A percentile compares a stretch with the other conserved stretches of the same genome.
These are phyloP conservation scores for Microtus oregoni DNA, from an alignment of 2,113 vertebrate genomes.

Conservation along the genomic window DNA sequence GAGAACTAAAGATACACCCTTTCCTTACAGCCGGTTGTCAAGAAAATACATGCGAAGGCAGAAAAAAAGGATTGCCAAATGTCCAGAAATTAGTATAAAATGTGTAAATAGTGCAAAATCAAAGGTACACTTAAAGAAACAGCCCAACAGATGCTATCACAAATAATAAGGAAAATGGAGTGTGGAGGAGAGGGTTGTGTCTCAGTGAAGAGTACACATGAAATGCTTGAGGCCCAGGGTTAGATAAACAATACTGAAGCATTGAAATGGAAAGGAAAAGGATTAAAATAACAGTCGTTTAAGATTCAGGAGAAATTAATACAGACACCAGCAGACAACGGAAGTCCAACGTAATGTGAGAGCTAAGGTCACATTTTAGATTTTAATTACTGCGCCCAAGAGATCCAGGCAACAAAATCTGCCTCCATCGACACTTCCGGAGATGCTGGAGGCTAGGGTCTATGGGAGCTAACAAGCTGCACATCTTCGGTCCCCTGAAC, in stretches of 20 bases:
- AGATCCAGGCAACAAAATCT: neutral
- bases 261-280: neutral
- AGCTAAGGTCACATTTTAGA: neutral
- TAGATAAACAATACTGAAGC: neutral
- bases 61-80: neutral
- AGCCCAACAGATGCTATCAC: neutral
- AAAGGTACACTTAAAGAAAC: neutral
- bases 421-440: neutral
- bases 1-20: neutral
- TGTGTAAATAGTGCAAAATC: slow-evolving; percentile 3
- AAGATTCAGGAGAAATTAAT: neutral
- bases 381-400: neutral
- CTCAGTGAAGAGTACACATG: neutral
- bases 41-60: neutral
- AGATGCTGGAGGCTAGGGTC: neutral
- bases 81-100: neutral
- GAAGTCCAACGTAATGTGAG: neutral
- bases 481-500: neutral
- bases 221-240: neutral
- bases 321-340: neutral
- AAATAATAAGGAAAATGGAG: neutral
- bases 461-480: neutral
- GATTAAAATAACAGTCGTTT: neutral
- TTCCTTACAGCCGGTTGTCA: neutral
- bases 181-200: no score